Evolutionary conservation across 2,888 invertebrate species (phyloP).

Genomic region (Lymantria monacha): DNA sequence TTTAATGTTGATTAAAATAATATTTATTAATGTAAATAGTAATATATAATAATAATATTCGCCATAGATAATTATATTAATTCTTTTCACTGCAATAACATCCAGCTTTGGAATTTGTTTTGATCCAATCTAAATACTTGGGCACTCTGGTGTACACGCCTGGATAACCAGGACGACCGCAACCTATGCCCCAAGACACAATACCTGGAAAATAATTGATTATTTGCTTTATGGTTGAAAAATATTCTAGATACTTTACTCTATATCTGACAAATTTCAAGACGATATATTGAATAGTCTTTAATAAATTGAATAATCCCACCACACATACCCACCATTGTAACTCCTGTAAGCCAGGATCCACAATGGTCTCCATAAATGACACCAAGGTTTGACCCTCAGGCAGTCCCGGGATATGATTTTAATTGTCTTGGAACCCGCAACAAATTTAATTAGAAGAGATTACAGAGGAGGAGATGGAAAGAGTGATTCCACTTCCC

Average conservation of each 20-base stretch:
- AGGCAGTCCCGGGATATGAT: no score
- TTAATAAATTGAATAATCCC: no score
- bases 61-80: neutral
- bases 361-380: no score
- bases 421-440: no score
- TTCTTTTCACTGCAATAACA: slow-evolving; percentile 87
- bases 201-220: slow-evolving; percentile 77
- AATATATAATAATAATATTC: neutral
- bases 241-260: neutral
- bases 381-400: no score
- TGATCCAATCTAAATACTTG: slow-evolving; percentile 91
- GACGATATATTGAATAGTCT: no score
- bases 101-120: slow-evolving; percentile 87
- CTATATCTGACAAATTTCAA: no score
- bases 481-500: no score
- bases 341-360: no score
- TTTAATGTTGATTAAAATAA: neutral
- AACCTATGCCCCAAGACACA: slow-evolving; percentile 95
- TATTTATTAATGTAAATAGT: neutral
- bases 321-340: no score
- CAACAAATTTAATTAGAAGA: no score
- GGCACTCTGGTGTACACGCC: slow-evolving; percentile 93
- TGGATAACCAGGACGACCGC: slow-evolving; percentile 91
- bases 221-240: neutral
- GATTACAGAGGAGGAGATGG: no score